Base-by-base conservation (phyloP, 2,113 vertebrate species). In the Cinclus mexicanus region DNA sequence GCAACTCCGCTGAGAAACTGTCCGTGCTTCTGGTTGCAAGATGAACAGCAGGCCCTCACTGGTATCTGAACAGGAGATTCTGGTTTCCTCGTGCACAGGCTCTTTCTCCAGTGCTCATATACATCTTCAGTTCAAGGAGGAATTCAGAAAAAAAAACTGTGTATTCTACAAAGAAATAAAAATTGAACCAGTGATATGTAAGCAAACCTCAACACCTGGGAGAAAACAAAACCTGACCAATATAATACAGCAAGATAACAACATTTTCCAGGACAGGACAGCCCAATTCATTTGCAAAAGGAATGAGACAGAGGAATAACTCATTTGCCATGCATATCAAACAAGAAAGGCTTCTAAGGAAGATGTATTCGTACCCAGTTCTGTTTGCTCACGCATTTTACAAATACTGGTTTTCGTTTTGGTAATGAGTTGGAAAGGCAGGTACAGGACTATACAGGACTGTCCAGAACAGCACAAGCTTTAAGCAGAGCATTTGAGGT, bases 61-160 rank as follows among this genome's bases (percentile, higher is more conserved):
- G 2, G 53, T 69, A 31, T 23, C 56, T 74, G 25, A 53, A 71
- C 2, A 60, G 8, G 44, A 79, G 23, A 53, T 50, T 72, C 26
- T 31, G 14, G 31, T 39, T 77, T 76, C 65, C 67, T n/a, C 13
- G 74, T 23, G 17, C 26, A 63, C 1, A 3, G 33, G 14, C 13
- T 79, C 24, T 16, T 87, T 69, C 53, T 79, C 53, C 42, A 42
- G 26, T 4, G 67, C 18, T 68, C 56, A 47, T 10, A 42, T 0
- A 5, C 19, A 63, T 65, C 39, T 83, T 78, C 42, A 61, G 52
- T 26, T 74, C 8, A 7, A 83, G 50, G 15, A 31, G 4, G 41
- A 77, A 76, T 74, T 19, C 1, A 1, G 14, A 52, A 50, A 83
- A 85, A 85, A 80, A 90, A 33, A 0, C 5, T 8, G 26, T 0